Evolutionary conservation across 1,140 invertebrate genomes (phyloP).

Genomic region (Drosophila ambigua): DNA sequence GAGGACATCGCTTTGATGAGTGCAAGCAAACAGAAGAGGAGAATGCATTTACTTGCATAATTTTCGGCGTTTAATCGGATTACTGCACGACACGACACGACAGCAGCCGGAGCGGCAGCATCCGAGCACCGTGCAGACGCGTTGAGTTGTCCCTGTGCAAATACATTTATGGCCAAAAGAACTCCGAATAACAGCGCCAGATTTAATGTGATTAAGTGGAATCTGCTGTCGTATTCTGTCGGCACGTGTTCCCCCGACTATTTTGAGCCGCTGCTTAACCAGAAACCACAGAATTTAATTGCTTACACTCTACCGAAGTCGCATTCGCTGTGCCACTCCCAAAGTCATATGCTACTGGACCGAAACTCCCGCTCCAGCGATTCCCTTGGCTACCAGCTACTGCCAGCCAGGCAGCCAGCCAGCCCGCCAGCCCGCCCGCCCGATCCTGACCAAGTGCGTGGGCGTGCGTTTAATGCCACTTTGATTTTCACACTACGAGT

Average conservation of each 20-base stretch:
- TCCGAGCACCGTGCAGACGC: background rate
- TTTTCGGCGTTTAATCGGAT: constrained; percentile 70
- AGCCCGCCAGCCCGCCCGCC: constrained; percentile 26
- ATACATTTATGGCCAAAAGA: constrained; percentile 44
- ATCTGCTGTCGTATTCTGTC: constrained; percentile 20
- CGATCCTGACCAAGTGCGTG: constrained; percentile 49
- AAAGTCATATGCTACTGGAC: background rate
- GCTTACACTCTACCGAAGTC: constrained; percentile 5
- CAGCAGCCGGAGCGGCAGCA: background rate
- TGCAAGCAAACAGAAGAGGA: constrained; percentile 20
- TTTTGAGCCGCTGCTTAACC: background rate
- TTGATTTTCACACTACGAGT: constrained; percentile 46
- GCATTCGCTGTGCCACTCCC: background rate
- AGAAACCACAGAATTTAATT: constrained; percentile 35
- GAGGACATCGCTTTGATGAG: constrained; percentile 27
- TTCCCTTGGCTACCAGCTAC: background rate
- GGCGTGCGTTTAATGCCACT: constrained; percentile 58
- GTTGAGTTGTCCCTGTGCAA: constrained; percentile 42
- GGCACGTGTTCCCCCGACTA: no score
- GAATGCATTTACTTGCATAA: constrained; percentile 66
- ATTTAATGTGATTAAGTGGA: constrained; percentile 58
- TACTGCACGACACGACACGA: constrained; percentile 22
- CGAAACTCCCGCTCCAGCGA: background rate
- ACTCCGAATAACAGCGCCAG: constrained; percentile 14
- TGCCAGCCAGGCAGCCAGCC: background rate